These are phyloP conservation scores for Rhingia rostrata DNA, from an alignment of 2,888 invertebrate species.

Conservation along the genomic window DNA sequence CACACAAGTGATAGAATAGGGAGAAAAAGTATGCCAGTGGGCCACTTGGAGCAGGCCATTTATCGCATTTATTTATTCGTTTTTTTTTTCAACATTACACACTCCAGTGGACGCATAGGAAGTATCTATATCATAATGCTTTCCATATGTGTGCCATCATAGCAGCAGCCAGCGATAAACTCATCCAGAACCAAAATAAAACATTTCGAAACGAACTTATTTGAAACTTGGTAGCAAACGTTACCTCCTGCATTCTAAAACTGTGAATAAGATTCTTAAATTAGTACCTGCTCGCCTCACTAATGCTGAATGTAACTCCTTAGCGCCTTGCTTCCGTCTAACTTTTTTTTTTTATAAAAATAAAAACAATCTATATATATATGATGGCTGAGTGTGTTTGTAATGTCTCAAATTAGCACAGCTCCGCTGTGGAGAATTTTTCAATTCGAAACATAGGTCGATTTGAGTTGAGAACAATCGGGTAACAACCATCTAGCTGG, in stretches of 20 bases:
- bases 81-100: conserved; percentile 15
- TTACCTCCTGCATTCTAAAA: conserved; percentile 52
- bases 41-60: conserved; percentile 51
- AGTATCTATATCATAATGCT: conserved; percentile 40
- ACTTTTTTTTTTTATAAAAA: conserved; percentile 5
- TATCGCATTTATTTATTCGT: conserved; percentile 34
- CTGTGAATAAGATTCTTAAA: conserved; percentile 64
- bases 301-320: conserved; percentile 36
- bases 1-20: conserved; percentile 2
- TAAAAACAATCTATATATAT: conserved; percentile 3
- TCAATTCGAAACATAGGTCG: conserved; percentile 30
- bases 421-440: conserved; percentile 6
- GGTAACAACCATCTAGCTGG: conserved; percentile 10
- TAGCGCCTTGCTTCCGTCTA: conserved; percentile 39
- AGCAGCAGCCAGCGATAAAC: conserved; percentile 2
- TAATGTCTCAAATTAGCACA: conserved; percentile 46
- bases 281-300: conserved; percentile 52
- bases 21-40: conserved; percentile 50
- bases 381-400: background rate
- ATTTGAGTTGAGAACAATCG: background rate
- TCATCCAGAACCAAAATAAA: conserved; percentile 40
- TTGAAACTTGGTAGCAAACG: conserved; percentile 1
- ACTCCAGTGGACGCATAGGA: conserved; percentile 25
- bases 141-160: conserved; percentile 4
- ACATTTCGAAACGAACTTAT: conserved; percentile 49